Evolutionary conservation across 2,888 invertebrate genomes (phyloP), one percentile per base, ranked within the genome.

Genomic region (Drosophila incognita): DNA sequence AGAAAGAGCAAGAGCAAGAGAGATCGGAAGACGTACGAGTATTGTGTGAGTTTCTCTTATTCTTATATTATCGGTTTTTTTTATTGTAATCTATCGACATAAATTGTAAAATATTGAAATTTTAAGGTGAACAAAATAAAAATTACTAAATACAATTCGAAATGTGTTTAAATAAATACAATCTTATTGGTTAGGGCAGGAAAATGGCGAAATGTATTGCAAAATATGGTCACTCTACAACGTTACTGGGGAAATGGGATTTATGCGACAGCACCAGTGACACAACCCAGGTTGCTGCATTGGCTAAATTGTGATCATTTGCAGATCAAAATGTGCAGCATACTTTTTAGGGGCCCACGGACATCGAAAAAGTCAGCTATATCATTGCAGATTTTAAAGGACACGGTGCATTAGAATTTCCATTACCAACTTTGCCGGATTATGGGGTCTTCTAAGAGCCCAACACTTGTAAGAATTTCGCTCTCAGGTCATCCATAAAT

Each of bases 21-120:
- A 67, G 38, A 36, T 40, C 35, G 61, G 48, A 79, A 79, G 75
- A 68, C 70, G 77, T 79, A 79, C 75, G 64, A 79, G 54, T 79
- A 79, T 79, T 69, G 69, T 70, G 53, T 79, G 65, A 69, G 52
- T 66, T 75, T 70, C 66, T 60, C 48, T 54, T 38, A 40, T 61
- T 64, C 46, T 38, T 29, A 36, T 54, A 54, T 74, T 62, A 38
- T n/a, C 38, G 27, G 38, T 52, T 62, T 58, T 54, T 54, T 59
- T 48, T 46, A 65, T 49, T 63, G 42, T 64, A 78, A 67, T 51
- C 31, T 59, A 63, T 31, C 60, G 31, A 76, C 76, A 76, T 57
- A 62, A 79, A 66, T 36, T 79, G 77, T 79, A 77, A 63, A 78
- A 69, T 65, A 65, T 56, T 67, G 21, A 48, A 65, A 64, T 54